phyloP scores from a whole-genome alignment of 1,140 invertebrate genomes.

The Hormaphis cornu region DNA sequence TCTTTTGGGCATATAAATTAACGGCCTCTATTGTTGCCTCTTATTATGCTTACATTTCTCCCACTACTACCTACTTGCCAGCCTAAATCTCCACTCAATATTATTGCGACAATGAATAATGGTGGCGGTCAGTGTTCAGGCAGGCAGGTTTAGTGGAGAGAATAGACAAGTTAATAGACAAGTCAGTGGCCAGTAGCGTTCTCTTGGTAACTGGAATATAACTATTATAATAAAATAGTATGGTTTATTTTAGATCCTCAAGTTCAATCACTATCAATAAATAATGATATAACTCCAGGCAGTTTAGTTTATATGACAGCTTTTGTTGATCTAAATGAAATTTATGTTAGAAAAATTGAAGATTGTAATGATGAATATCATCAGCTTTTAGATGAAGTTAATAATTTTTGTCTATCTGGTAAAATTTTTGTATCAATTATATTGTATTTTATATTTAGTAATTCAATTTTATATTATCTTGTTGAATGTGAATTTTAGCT shows the following conservation, averaged over 20 bases:
- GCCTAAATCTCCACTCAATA: too few relatives aligned
- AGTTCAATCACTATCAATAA: neutral
- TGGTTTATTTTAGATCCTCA: neutral
- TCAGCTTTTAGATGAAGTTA: constrained; percentile 1
- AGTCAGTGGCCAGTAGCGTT: too few relatives aligned
- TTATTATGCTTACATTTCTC: too few relatives aligned
- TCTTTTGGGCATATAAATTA: too few relatives aligned
- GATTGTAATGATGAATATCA: constrained; percentile 12
- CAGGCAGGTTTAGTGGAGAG: too few relatives aligned
- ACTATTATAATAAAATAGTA: neutral
- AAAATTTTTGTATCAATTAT: neutral
- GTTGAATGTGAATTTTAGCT: neutral
- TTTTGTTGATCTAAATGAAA: neutral
- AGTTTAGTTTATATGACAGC: neutral
- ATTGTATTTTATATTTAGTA: neutral
- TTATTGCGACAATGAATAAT: too few relatives aligned
- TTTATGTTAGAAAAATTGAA: constrained; percentile 5
- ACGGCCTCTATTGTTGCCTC: too few relatives aligned
- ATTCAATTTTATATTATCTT: neutral
- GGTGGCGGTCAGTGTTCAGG: too few relatives aligned
- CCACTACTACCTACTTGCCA: too few relatives aligned
- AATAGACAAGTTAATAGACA: too few relatives aligned
- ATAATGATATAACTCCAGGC: neutral
- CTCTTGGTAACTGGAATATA: too few relatives aligned
- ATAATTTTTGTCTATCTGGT: constrained; percentile 2